Evolutionary conservation across 1,140 invertebrate species (phyloP).

Genomic region (Ceratina calcarata): DNA sequence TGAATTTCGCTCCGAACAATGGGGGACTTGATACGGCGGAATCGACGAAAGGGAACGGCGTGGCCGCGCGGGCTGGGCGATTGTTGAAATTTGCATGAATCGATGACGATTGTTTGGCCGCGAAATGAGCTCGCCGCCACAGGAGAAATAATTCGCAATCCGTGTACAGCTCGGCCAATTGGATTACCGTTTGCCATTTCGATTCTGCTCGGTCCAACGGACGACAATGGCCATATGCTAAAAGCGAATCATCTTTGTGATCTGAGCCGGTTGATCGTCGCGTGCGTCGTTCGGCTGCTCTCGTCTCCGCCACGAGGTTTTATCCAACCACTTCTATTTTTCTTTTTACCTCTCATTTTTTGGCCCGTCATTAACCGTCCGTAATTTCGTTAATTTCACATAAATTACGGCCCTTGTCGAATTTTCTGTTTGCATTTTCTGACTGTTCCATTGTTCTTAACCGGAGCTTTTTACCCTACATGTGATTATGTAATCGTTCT

Average conservation of each 20-base stretch:
- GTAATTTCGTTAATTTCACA: not conserved
- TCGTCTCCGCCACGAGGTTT: not conserved
- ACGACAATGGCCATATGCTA: conserved; percentile 75
- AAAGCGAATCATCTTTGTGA: conserved; percentile 78
- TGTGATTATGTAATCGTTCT: not conserved
- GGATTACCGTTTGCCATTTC: conserved; percentile 79
- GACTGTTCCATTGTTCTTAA: not conserved
- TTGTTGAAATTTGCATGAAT: conserved; percentile 79
- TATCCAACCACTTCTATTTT: conserved; percentile 2
- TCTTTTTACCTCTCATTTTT: conserved; percentile 15
- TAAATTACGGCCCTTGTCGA: not conserved
- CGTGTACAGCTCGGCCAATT: conserved; percentile 74
- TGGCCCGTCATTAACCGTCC: conserved; percentile 17
- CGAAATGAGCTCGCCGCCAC: conserved; percentile 73
- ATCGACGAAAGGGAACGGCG: conserved; percentile 62
- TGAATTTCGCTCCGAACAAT: conserved; percentile 70
- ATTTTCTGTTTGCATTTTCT: not conserved
- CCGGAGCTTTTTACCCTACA: not conserved
- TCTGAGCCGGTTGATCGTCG: conserved; percentile 62
- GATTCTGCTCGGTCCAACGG: conserved; percentile 76
- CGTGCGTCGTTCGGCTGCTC: conserved; percentile 30
- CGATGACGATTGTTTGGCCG: conserved; percentile 77
- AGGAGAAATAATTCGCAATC: conserved; percentile 77
- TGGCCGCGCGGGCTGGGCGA: conserved; percentile 61
- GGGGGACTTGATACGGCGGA: conserved; percentile 70